Evolutionary conservation across 2,113 vertebrate species (phyloP), one percentile per base, ranked within the genome.

Genomic region (Chaetodon auriga): DNA sequence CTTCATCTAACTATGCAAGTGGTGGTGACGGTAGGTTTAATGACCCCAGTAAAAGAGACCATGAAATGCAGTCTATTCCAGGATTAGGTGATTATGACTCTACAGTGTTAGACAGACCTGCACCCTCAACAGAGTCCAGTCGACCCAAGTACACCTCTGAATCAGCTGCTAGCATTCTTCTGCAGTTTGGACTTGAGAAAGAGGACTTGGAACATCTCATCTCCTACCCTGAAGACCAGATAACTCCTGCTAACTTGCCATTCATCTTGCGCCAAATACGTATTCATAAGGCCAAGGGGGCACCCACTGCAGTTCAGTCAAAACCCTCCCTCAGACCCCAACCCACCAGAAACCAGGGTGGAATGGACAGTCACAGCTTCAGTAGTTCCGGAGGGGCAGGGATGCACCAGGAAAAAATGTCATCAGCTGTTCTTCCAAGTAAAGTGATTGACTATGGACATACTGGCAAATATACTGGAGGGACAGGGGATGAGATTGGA

Each of bases 401-500:
- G 12, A 48, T 55, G 16, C 0, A 0, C 0, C 69, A 4, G 23
- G 49, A 87, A 21, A 58, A 81, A 54, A 48, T 61, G 0, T 19
- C 80, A 10, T 51, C 91, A 16, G 69, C 94, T 23, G 86, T 81
- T 45, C 95, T 89, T 4, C 87, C 96, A 41, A 92, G 95, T 76
- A 97, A 97, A 89, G 97, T 99, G 13, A 98, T 98, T 53, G 98
- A 99, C 86, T 99, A 99, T 38, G 97, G 97, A 85, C 97, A 99
- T 64, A 96, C 95, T 14, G 96, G 97, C n/a, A 98, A 97, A 87
- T 98, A 96, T 6, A 69, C 57, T 10, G 95, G 93, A 1, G 96
- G 94, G 74, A 81, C 92, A 0, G 95, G 94, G 70, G 91, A 96
- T 61, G 95, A 94, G 0, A 75, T 94, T 21, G 86, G 69, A 81